Percentiles rank a stretch among this genome's conserved stretches.
These are phyloP conservation scores for Pyrocephalus nanus DNA, from an alignment of 2,797 vertebrate species.

Conservation along the genomic window DNA sequence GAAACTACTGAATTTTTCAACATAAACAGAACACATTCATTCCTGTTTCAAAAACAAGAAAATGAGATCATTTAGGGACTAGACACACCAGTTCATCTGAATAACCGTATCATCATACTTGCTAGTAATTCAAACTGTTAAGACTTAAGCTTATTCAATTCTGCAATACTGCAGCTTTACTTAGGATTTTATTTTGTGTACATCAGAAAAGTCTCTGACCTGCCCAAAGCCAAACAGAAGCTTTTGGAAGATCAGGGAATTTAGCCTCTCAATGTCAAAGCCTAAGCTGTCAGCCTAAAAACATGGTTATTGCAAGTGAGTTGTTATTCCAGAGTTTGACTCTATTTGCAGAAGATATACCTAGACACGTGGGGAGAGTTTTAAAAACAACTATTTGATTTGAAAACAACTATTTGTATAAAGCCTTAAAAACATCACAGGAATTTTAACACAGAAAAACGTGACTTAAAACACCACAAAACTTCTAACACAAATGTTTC, in stretches of 20 bases:
- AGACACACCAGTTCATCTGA: background rate
- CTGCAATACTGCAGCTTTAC: background rate
- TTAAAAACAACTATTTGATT: background rate
- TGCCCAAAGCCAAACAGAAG: background rate
- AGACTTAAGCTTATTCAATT: background rate
- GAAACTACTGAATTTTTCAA: background rate
- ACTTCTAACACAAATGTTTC: background rate
- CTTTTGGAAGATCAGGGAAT: background rate
- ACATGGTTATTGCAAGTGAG: background rate
- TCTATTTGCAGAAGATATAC: background rate
- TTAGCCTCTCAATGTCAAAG: background rate
- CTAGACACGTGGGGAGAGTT: background rate
- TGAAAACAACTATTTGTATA: background rate
- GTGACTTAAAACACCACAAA: background rate
- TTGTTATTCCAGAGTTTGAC: background rate
- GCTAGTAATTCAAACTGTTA: background rate
- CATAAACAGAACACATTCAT: background rate
- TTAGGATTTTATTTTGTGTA: background rate
- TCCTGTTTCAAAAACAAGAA: background rate
- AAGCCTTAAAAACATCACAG: background rate
- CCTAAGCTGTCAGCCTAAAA: background rate
- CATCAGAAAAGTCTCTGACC: background rate
- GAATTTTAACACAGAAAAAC: background rate
- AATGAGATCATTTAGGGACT: background rate
- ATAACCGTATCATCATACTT: rapidly evolving